Conservation (phyloP, 2,888 invertebrate species). For the Thysanoteuthis rhombus region DNA sequence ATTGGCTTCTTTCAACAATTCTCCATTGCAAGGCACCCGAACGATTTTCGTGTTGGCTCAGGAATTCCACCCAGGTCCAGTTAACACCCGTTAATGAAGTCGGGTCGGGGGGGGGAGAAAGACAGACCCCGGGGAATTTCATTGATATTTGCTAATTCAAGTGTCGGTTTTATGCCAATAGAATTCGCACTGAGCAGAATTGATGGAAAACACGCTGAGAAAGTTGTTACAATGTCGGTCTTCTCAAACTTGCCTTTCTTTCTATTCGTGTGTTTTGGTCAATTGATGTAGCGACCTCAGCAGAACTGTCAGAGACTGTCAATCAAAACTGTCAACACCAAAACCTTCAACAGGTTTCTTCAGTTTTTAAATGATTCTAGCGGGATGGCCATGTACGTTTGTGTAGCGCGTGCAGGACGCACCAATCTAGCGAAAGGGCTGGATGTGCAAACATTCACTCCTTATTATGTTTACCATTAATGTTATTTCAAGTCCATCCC, state of each 20-base stretch:
- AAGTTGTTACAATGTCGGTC: background rate
- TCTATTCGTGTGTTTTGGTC: background rate
- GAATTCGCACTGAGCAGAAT: background rate
- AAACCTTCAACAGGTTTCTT: too few species aligned
- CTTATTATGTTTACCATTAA: too few species aligned
- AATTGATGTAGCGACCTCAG: background rate
- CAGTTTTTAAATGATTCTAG: too few species aligned
- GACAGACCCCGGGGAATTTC: background rate
- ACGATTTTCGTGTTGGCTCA: background rate
- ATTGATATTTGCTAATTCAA: background rate
- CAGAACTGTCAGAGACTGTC: too few species aligned
- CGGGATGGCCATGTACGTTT: too few species aligned
- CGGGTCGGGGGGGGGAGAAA: background rate
- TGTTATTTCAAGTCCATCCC: too few species aligned
- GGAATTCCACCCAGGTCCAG: background rate
- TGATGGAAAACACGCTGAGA: background rate
- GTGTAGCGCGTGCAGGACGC: too few species aligned
- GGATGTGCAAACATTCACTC: too few species aligned
- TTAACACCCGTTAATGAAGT: background rate
- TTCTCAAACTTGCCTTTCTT: background rate
- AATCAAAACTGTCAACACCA: too few species aligned
- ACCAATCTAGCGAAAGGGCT: too few species aligned
- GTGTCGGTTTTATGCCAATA: background rate
- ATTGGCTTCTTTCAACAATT: background rate
- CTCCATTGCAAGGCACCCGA: background rate